A percentile compares a stretch with the other conserved stretches of the same genome.
Evolutionary conservation across 2,888 invertebrate genomes (phyloP).

Genomic region (Sinotaia quadrata): DNA sequence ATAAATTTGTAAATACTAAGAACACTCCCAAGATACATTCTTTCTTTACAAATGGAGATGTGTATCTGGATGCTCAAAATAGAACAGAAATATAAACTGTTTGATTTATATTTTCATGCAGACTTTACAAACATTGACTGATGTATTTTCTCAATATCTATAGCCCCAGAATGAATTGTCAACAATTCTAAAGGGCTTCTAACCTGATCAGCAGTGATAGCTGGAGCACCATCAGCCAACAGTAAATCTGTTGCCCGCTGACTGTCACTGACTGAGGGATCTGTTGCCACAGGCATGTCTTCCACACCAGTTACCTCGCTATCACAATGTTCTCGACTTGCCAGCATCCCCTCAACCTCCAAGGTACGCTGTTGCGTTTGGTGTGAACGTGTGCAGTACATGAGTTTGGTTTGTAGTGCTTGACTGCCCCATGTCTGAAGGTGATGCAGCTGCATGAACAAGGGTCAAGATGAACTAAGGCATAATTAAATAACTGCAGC

Average conservation of each 20-base stretch:
- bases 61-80: no score
- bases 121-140: no score
- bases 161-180: no score
- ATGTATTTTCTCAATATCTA: no score
- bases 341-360: background rate
- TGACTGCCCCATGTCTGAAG: slow-evolving; percentile 4
- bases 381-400: slow-evolving; percentile 1
- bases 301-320: background rate
- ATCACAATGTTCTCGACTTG: background rate
- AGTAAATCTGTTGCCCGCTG: slow-evolving; percentile 1
- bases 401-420: slow-evolving; percentile 1
- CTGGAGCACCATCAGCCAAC: background rate
- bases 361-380: background rate
- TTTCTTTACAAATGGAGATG: no score
- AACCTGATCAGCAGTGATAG: background rate
- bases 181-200: no score
- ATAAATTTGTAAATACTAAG: no score
- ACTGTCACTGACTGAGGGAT: background rate
- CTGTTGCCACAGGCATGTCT: background rate
- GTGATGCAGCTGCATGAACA: background rate
- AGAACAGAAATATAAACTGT: no score
- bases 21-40: no score
- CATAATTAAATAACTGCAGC: no score
- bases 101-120: no score
- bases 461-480: no score